Evolutionary conservation across 1,140 invertebrate species (phyloP), one percentile per base, ranked within the genome.

Genomic region (Brachystomella parvula): DNA sequence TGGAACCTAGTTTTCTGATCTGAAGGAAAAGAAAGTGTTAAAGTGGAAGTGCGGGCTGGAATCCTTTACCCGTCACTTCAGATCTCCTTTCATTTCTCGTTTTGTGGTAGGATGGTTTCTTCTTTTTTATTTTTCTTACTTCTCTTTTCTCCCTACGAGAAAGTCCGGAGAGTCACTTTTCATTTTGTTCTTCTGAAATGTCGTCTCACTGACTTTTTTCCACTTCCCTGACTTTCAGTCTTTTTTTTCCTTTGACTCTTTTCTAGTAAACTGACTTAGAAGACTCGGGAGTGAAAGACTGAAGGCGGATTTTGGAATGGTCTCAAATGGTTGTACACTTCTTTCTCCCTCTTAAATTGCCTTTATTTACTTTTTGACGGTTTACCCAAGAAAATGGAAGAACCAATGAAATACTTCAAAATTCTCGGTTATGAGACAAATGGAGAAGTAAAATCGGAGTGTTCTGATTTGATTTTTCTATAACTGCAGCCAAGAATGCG

Each of bases 311-410:
- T 39, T 39, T 19, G 6, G 6, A 19, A 39, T 17, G 49, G 49
- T 17, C 49, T 53, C 49, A 53, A 53, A 53, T 53, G 49, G 49
- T 17, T 17, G 12, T 12, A 24, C 12, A 53, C 49, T 53, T 24
- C 49, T 53, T 44, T 44, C 24, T 24, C 9, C 49, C 6, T 53
- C 24, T 6, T 24, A 53, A 53, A 53, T 53, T 53, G 49, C 49
- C 49, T 53, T 53, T 53, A 53, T 53, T 53, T 53, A 53, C 49
- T 53, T 53, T 53, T 53, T 53, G n/a, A n/a, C n/a, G n/a, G n/a
- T n/a, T 19, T 15, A 53, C 12, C 6, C 6, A 24, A 26, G 9
- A 44, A 44, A 44, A 44, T 44, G 49, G 49, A n/a, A n/a, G n/a
- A n/a, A n/a, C n/a, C n/a, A n/a, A n/a, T n/a, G n/a, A n/a, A n/a